These are phyloP conservation scores for Pseudorhombus dupliciocellatus DNA, from an alignment of 2,113 vertebrate genomes.

Conservation along the genomic window DNA sequence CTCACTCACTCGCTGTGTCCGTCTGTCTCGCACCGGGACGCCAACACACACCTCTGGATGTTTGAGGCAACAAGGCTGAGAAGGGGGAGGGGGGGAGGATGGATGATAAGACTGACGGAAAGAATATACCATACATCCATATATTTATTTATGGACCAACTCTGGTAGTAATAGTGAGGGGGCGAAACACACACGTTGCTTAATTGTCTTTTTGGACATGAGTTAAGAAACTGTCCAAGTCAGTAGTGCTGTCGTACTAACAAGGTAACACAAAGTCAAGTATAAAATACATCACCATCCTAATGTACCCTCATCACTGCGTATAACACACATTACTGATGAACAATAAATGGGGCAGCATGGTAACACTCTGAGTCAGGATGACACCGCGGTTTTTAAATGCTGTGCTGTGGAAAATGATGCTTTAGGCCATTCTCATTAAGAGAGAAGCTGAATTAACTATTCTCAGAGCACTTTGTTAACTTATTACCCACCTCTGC, in stretches of 20 bases:
- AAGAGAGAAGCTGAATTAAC: background rate
- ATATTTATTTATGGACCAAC: background rate
- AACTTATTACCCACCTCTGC: background rate
- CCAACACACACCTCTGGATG: conserved; percentile 13
- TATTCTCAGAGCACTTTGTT: background rate
- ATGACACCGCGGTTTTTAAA: background rate
- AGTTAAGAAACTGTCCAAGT: background rate
- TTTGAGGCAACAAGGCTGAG: background rate
- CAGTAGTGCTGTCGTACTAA: background rate
- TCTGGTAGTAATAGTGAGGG: too few species aligned
- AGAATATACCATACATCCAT: background rate
- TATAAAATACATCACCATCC: background rate
- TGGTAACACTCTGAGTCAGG: too few species aligned
- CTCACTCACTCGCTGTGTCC: background rate
- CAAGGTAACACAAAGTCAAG: background rate
- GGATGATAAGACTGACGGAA: too few species aligned
- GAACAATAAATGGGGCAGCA: background rate
- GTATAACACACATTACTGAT: too few species aligned
- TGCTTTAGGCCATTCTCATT: background rate
- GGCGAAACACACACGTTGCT: too few species aligned
- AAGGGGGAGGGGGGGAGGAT: background rate
- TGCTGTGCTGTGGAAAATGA: background rate
- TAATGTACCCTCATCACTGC: background rate
- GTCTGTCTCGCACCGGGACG: too few species aligned
- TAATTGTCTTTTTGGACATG: background rate